Evolutionary conservation across 2,797 vertebrate genomes (phyloP), one percentile per base, ranked within the genome.

Genomic region (Acanthurus leucopareius): DNA sequence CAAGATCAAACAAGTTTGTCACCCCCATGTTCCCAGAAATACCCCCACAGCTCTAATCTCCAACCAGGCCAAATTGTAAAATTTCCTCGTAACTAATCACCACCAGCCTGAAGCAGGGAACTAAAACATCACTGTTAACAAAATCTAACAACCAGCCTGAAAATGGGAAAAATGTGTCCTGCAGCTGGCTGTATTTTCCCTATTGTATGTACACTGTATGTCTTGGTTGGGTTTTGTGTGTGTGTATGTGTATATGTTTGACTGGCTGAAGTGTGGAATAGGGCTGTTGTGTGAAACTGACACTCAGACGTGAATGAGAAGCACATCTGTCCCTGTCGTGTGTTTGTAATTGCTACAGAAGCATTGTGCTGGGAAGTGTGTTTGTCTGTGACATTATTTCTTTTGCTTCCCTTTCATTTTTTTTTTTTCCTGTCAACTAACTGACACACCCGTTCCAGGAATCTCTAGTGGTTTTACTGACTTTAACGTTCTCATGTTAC

Each of bases 391-490:
- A 89, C 88, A 83, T 82, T 88, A 78, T 83, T 88, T 82, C 63
- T 88, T 72, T 77, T 10, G 38, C 66, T 76, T 68, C 80, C 81
- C 57, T 90, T 85, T 88, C 75, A 66, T 82, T 87, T 89, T 84
- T 51, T 73, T 61, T 62, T 86, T 87, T 81, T 35, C 32, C 77
- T 80, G 80, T 92, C 84, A 91, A 82, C 88, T 88, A 62, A 84
- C 86, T 82, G 90, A 92, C 93, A 93, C 94, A 93, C 95, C 94
- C 93, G 81, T 93, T 91, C 88, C 89, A 87, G 84, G 93, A 95
- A 95, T 95, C 91, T 92, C 65, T 66, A 51, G 88, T 82, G 90
- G 93, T 91, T 92, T 89, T 81, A 91, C 89, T 77, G 88, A 91
- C 86, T 93, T 91, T 53, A 82, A 84, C 83, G 79, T 91, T 88